A percentile compares a stretch with the other conserved stretches of the same genome.
Evolutionary conservation across 2,888 invertebrate species (phyloP).

Genomic region (Leucoma salicis): DNA sequence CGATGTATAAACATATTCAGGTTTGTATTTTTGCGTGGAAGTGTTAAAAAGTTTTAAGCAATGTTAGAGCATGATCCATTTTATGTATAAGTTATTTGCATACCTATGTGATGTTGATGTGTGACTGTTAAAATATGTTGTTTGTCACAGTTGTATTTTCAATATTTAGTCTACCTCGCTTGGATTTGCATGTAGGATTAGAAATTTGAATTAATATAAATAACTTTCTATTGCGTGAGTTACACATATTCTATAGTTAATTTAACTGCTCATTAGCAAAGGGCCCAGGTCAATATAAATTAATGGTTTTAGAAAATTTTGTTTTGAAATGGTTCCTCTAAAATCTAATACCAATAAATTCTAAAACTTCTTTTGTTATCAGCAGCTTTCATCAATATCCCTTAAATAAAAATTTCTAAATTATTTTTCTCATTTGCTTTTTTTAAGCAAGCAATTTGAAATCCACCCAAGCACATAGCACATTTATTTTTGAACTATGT

Average conservation of each 20-base stretch:
- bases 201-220: neutral
- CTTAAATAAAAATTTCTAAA: too few species aligned
- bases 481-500: neutral
- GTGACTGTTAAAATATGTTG: slow-evolving; percentile 22
- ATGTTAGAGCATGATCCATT: slow-evolving; percentile 61
- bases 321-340: too few species aligned
- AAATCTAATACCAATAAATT: too few species aligned
- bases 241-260: too few species aligned
- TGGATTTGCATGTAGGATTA: slow-evolving; percentile 25
- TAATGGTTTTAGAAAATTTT: too few species aligned
- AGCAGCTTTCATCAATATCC: too few species aligned
- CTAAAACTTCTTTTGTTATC: too few species aligned
- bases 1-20: slow-evolving; percentile 81
- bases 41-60: slow-evolving; percentile 55
- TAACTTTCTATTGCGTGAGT: too few species aligned
- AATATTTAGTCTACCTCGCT: slow-evolving; percentile 11
- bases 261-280: too few species aligned
- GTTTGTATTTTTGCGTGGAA: slow-evolving; percentile 69
- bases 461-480: neutral
- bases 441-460: neutral
- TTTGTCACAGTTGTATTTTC: slow-evolving; percentile 11
- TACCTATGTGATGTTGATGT: slow-evolving; percentile 36
- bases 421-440: too few species aligned
- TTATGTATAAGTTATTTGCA: slow-evolving; percentile 35
- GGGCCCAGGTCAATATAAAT: too few species aligned